Base-by-base conservation (phyloP, 1,140 invertebrate genomes). In the Tetramorium simillimum region DNA sequence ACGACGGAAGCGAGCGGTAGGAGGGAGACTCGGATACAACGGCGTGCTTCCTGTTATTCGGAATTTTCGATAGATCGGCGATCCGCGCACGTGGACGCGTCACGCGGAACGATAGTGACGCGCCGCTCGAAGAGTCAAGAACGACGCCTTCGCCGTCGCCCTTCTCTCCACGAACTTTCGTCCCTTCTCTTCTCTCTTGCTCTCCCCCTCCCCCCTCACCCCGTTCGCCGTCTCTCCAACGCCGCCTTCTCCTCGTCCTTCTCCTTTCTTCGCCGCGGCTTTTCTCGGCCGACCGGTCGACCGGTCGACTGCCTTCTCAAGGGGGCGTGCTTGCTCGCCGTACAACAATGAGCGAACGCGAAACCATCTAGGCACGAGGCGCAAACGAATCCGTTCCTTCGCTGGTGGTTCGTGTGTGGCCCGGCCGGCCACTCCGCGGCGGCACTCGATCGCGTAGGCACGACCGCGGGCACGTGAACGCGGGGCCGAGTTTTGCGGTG, bases 281-380 rank as follows among this genome's bases (percentile, higher is more conserved):
- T 75, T 76, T 86, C 67, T 88, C 67, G 76, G 63, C n/a, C 75
- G 72, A 63, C 82, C 86, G 75, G 86, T 86, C 86, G 87, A 90
- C 89, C 90, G 90, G 90, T 91, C 86, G 90, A 91, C 91, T 89
- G 90, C 77, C 90, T 90, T 91, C 90, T 78, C 75, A 89, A 87
- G 91, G 89, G 89, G 89, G 91, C 90, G 90, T 92, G 86, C 88
- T 89, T 89, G 90, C 90, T 86, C 77, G 86, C 85, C 85, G 85
- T 88, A 86, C 88, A 88, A 91, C 91, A 92, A 92, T 92, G 88
- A 89, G 87, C 89, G 90, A 89, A 91, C 90, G 92, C 90, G 85
- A 91, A 91, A 88, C 90, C 89, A 92, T 91, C 86, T 90, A 90
- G 87, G 88, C 90, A 91, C 90, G 90, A 90, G 90, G 89, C 89